Conservation (phyloP, 2,797 vertebrate species). For the Acipenser transmontanus region DNA sequence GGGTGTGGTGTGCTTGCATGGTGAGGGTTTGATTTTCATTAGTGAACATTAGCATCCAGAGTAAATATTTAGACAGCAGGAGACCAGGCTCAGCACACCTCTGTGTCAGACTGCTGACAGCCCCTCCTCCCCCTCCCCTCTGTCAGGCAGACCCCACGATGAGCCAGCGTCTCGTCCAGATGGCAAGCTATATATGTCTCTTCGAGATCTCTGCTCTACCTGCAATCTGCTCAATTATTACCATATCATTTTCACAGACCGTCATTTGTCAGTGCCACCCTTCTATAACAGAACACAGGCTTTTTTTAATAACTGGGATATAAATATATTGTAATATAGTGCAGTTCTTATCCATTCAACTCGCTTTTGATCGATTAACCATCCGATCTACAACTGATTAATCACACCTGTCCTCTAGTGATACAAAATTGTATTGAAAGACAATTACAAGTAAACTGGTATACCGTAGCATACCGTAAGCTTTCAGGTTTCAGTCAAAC, state of each 20-base stretch:
- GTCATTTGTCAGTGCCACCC: slow-evolving; percentile 50
- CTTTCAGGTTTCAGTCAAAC: no score
- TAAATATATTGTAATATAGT: slow-evolving; percentile 10
- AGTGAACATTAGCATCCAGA: slow-evolving; percentile 45
- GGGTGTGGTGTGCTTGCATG: neutral
- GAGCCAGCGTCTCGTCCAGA: slow-evolving; percentile 42
- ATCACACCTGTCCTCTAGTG: no score
- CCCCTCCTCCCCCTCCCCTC: slow-evolving; percentile 22
- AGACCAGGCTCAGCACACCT: slow-evolving; percentile 53
- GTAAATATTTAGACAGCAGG: slow-evolving; percentile 67
- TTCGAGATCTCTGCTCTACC: slow-evolving; percentile 33
- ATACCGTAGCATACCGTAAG: no score
- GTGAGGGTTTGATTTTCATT: slow-evolving; percentile 56
- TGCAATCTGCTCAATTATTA: slow-evolving; percentile 41
- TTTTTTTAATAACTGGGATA: slow-evolving; percentile 18
- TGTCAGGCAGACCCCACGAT: slow-evolving; percentile 7
- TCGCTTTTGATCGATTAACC: neutral
- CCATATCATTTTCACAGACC: slow-evolving; percentile 28
- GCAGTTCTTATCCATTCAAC: neutral
- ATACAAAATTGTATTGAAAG: no score
- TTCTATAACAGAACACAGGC: slow-evolving; percentile 29
- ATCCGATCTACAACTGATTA: no score
- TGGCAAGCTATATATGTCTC: slow-evolving; percentile 36
- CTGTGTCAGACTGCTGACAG: slow-evolving; percentile 50
- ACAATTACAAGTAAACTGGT: no score